Evolutionary conservation across 2,888 invertebrate species (phyloP).

Genomic region (Emmelina monodactyla): DNA sequence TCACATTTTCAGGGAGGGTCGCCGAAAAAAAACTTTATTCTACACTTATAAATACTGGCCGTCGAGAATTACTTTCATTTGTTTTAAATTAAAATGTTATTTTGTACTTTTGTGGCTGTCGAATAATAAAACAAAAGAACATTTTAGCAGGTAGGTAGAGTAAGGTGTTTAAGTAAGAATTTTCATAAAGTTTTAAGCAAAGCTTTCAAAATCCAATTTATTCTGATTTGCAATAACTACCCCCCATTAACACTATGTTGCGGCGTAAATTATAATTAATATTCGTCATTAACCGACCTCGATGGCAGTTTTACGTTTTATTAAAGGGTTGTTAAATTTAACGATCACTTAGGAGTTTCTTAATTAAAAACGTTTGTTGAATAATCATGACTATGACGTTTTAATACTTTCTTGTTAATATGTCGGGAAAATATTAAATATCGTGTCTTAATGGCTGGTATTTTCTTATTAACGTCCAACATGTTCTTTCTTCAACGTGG

Average conservation of each 20-base stretch:
- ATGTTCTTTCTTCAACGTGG: too few relatives aligned
- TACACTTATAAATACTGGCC: constrained; percentile 21
- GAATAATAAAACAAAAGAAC: too few relatives aligned
- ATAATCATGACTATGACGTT: constrained; percentile 55
- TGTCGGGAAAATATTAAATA: constrained; percentile 19
- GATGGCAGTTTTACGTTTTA: constrained; percentile 55
- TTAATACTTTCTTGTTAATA: constrained; percentile 29
- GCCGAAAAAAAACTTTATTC: constrained; percentile 22
- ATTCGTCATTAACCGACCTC: constrained; percentile 46
- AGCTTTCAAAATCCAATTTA: not conserved
- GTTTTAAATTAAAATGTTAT: too few relatives aligned
- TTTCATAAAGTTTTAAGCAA: too few relatives aligned
- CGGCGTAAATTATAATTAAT: constrained; percentile 52
- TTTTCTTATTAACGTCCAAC: not conserved
- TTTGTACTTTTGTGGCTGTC: too few relatives aligned
- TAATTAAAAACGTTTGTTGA: constrained; percentile 62
- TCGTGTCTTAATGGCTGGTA: constrained; percentile 18
- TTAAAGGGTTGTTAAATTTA: constrained; percentile 65
- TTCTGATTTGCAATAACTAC: too few relatives aligned
- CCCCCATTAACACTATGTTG: constrained; percentile 16
- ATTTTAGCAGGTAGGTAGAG: too few relatives aligned
- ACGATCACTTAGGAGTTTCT: constrained; percentile 43
- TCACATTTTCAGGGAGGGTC: constrained; percentile 29
- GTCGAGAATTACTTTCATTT: constrained; percentile 15
- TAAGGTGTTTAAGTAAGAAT: too few relatives aligned